Percentiles rank a stretch among this genome's conserved stretches.
phyloP scores from a whole-genome alignment of 2,113 vertebrate genomes.

The Cottus gobio region DNA sequence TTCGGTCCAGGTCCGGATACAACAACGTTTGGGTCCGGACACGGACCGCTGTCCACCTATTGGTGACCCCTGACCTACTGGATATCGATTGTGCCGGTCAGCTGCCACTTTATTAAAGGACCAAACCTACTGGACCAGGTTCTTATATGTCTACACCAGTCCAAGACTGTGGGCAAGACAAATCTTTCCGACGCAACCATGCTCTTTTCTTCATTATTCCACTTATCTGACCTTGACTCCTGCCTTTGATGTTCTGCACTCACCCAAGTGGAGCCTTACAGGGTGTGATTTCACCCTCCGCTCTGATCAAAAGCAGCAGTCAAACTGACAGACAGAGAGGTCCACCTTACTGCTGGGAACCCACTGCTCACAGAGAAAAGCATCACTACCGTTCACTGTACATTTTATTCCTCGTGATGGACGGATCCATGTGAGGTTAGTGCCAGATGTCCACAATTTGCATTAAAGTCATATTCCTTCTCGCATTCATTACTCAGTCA shows the following conservation, averaged over 20 bases:
- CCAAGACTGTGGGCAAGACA: not conserved
- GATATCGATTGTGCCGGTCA: conserved; percentile 18
- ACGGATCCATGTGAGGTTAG: not conserved
- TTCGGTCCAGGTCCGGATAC: too few relatives aligned
- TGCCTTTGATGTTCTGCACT: conserved; percentile 37
- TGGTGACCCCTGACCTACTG: not conserved
- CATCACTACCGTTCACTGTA: conserved; percentile 4
- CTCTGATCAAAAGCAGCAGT: conserved; percentile 33
- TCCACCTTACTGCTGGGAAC: conserved; percentile 3
- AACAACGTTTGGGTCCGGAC: too few relatives aligned
- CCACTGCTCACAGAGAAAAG: not conserved
- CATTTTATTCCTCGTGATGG: not conserved
- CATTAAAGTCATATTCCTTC: not conserved
- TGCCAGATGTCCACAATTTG: not conserved
- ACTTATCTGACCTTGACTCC: conserved; percentile 6
- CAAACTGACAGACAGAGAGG: not conserved
- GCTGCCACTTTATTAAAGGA: conserved; percentile 2
- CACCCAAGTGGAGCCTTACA: not conserved
- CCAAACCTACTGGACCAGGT: not conserved
- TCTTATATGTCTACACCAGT: conserved; percentile 5
- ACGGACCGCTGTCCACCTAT: too few relatives aligned
- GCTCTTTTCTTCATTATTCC: not conserved
- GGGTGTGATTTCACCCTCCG: not conserved
- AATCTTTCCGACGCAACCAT: not conserved
- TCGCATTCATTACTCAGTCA: not conserved